These are phyloP conservation scores for Drosophila ustulata DNA, from an alignment of 2,888 invertebrate genomes.

Conservation along the genomic window DNA sequence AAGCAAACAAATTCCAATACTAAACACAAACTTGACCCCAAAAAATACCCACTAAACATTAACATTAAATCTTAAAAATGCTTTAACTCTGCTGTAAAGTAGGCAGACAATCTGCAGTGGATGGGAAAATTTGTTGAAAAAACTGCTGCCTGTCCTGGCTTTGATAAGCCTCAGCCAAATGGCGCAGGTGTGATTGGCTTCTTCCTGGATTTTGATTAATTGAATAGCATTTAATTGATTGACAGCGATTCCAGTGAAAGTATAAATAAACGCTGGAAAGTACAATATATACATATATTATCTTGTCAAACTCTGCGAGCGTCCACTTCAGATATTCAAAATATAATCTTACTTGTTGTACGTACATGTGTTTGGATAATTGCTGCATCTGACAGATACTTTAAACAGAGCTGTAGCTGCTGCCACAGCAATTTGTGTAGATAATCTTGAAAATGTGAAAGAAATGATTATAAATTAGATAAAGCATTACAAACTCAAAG, in stretches of 20 bases:
- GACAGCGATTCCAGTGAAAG: slow-evolving; percentile 29
- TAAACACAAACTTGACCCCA: not conserved
- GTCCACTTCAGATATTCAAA: slow-evolving; percentile 21
- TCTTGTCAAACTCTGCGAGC: slow-evolving; percentile 31
- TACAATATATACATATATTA: slow-evolving; percentile 19
- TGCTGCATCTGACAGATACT: slow-evolving; percentile 26
- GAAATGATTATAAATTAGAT: slow-evolving; percentile 4
- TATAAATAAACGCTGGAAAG: slow-evolving; percentile 6
- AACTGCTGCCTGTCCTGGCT: not conserved
- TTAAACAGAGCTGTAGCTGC: not conserved
- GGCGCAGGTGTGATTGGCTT: slow-evolving; percentile 31
- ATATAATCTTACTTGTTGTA: slow-evolving; percentile 14
- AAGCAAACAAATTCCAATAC: slow-evolving; percentile 15
- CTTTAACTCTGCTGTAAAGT: not conserved
- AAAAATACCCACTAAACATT: slow-evolving; percentile 21
- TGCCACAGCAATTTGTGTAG: not conserved
- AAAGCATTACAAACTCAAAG: slow-evolving; percentile 1
- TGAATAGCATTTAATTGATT: slow-evolving; percentile 48
- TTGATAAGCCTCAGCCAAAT: slow-evolving; percentile 10
- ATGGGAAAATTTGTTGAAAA: slow-evolving; percentile 22
- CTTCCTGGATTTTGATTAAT: slow-evolving; percentile 34
- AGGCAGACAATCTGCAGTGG: not conserved
- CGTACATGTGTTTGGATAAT: slow-evolving; percentile 13
- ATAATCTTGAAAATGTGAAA: slow-evolving; percentile 4
- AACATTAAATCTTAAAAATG: not conserved